Evolutionary conservation across 2,888 invertebrate genomes (phyloP), one percentile per base, ranked within the genome.

Genomic region (Chrysolina haemoptera): DNA sequence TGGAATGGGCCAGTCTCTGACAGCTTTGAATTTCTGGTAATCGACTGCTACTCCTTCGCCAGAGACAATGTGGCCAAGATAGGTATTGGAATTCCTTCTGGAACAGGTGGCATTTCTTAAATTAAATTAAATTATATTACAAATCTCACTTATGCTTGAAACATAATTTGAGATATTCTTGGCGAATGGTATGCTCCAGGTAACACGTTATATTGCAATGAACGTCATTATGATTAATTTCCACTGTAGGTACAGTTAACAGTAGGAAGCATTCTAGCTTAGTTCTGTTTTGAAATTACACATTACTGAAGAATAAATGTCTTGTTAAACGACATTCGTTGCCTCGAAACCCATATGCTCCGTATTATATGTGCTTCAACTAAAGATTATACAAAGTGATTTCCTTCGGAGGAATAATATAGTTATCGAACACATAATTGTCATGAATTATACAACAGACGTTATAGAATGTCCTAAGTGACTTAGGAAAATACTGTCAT

Each of bases 171-270:
- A 53, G 18, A 53, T 14, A 53, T 53, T 12, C 4, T 20, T 20
- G 20, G 20, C 11, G 10, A 20, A 53, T 12, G 20, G 53, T 20
- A 11, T 43, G 14, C 14, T 12, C 14, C 43, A 43, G 14, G 43
- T 53, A 53, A 53, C 20, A 22, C 4, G 22, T 53, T 20, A 53
- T 20, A 12, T 18, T 20, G 18, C 20, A 20, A 53, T 14, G 53
- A 53, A 18, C 20, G 53, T 53, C 53, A 53, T 14, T 20, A 53
- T 53, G 53, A 53, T 53, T 14, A 20, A 53, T 53, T 53, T 53
- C 20, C 20, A 1, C 4, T 22, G 53, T 35, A 35, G 35, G 8
- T 18, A 53, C 53, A 53, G 20, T 18, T 12, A 53, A 12, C 53
- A 53, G 53, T 53, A 53, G 18, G 53, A 53, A 20, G 18, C 11